A percentile compares a stretch with the other conserved stretches of the same genome.
Evolutionary conservation across 2,888 invertebrate genomes (phyloP).

Genomic region (Scaptomyza parva): DNA sequence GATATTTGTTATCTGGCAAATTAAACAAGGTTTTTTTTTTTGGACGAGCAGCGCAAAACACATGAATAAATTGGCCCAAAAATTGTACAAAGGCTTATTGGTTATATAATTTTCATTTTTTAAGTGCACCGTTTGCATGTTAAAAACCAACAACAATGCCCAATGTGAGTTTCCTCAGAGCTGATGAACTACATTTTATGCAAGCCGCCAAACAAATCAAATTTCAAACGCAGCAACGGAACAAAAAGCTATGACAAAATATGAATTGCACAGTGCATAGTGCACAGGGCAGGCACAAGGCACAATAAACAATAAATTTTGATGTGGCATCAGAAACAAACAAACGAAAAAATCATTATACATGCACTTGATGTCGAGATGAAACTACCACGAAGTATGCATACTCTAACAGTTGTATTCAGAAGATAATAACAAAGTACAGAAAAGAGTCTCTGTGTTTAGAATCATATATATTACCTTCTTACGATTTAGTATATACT

Average conservation of each 20-base stretch:
- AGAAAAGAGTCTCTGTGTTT: no score
- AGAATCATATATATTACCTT: no score
- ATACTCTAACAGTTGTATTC: background rate
- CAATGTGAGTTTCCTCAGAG: conserved; percentile 34
- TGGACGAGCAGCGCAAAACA: background rate
- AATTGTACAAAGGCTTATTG: no score
- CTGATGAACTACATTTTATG: conserved; percentile 70
- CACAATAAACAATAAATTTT: conserved; percentile 75
- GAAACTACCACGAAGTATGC: background rate
- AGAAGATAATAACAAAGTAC: background rate
- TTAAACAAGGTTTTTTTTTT: no score
- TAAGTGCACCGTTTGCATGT: conserved; percentile 26
- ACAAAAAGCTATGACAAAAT: conserved; percentile 67
- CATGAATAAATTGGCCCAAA: background rate
- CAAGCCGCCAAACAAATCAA: conserved; percentile 71
- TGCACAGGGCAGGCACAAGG: no score
- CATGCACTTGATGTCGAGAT: background rate
- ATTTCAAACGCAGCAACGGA: conserved; percentile 45
- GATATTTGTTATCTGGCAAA: no score
- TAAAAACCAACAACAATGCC: conserved; percentile 50
- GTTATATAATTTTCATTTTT: conserved; percentile 3
- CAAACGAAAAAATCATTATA: background rate
- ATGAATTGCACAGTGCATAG: conserved; percentile 61
- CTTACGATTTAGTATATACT: no score
- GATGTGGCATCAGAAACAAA: conserved; percentile 44